Evolutionary conservation across 2,888 invertebrate species (phyloP), one percentile per base, ranked within the genome.

Genomic region (Hypercompe scribonia): DNA sequence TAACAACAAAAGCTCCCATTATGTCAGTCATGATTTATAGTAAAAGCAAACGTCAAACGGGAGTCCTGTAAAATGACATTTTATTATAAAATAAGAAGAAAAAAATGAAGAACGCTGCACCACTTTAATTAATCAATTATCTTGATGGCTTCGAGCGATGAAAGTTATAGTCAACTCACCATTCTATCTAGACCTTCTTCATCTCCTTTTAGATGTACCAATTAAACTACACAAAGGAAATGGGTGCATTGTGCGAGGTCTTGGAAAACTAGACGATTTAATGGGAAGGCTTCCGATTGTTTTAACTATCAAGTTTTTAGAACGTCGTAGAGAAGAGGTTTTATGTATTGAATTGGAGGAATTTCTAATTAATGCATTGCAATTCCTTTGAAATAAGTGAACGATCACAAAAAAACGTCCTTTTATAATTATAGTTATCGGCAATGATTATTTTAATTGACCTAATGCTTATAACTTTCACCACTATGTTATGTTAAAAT

Each of bases 121-220:
- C 85, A 85, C 87, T 89, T 89, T 88, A 90, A 91, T 90, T 90
- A 90, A 90, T 91, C 89, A 90, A 90, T 90, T 91, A 90, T 85
- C 84, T 82, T 84, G 88, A 88, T 88, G 84, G 85, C 88, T 86
- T 84, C 85, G 83, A 83, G 83, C 82, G 80, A 84, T 83, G 79
- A 84, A 87, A 87, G 82, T 88, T 88, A 86, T 88, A 88, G 86
- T 81, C 78, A 78, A 81, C 76, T 76, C 68, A 79, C 78, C 79
- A 81, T 71, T 79, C 70, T 78, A 72, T 68, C 33, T 67, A 73
- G 75, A 78, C 61, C 82, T 79, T 31, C 31, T 8, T 18, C 65
- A 15, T 39, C 28, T 61, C 61, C 68, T 18, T 24, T 31, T 63
- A 31, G n/a, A 15, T 61, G 61, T 39, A 64, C 21, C 75, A 80